Evolutionary conservation across 2,888 invertebrate genomes (phyloP), one percentile per base, ranked within the genome.

Genomic region (Pammene fasciana): DNA sequence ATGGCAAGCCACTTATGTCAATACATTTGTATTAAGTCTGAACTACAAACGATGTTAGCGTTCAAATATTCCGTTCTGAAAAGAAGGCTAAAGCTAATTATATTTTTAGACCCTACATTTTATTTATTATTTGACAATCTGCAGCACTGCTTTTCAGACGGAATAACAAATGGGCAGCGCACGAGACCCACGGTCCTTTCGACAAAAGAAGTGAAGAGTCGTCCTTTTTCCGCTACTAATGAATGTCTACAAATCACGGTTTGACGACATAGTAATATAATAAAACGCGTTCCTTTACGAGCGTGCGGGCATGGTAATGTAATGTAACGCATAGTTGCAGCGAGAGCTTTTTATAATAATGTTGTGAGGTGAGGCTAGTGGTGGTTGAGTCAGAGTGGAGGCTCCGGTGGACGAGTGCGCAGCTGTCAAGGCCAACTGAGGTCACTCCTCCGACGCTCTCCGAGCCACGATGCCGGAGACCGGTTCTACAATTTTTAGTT

Each of bases 351-450:
- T 88, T 88, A 89, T 90, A 88, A 86, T 85, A 71, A 73, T 73
- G 72, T 72, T 50, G 70, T 86, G 84, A 89, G 86, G 89, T 88
- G 85, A 86, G 89, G 88, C 88, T 91, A 91, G 90, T 90, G 90
- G 91, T 89, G 87, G 89, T 86, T 85, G 88, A 86, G 86, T 88
- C 87, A 82, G 84, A 83, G 72, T 60, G 34, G 86, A 86, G 87
- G 85, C 86, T 87, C 48, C 82, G 86, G 76, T 78, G 82, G 81
- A 75, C 80, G 84, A 82, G 88, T 87, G 84, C 89, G 87, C 91
- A 88, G 90, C 91, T 91, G 92, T 92, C 92, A 92, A 92, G 92
- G 92, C 92, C 92, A 92, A 89, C 84, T 80, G 91, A 90, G 92
- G 92, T 92, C 92, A 92, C 84, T 92, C 89, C 90, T 82, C 92